Base-by-base conservation (phyloP, 2,113 vertebrate genomes). In the Plecturocebus donacophilus region DNA sequence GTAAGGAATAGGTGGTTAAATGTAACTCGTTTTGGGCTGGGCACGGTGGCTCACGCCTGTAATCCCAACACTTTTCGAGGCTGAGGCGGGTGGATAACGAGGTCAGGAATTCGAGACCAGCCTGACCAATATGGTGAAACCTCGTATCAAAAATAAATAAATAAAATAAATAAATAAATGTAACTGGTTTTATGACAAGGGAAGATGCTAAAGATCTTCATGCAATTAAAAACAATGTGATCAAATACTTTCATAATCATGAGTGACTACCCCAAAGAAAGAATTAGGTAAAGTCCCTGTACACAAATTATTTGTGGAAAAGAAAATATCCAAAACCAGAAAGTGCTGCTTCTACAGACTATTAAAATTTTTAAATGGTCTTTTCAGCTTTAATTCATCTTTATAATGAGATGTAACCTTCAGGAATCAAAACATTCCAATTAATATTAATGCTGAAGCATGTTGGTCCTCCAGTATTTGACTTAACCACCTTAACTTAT, bases 171-270 rank as follows among this genome's bases (percentile, higher is more conserved):
- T 49, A 49, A 49, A 49, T 95, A 80, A 68, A 40, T 85, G 5
- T 19, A 90, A 83, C 27, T 80, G 35, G 3, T 89, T 54, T 77
- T 68, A 47, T 56, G 70, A 77, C 5, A 90, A n/a, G 9, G 38
- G 70, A 75, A 86, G 27, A 76, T 49, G 40, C 25, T 96, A 16
- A 87, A 94, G 40, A 90, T 86, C 38, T 47, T 91, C 52, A 40
- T 86, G 19, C 11, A 96, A 58, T 86, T 90, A 86, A 70, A 95
- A 92, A 71, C 45, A 85, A 87, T 40, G 21, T 42, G 79, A 90
- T 19, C 4, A 27, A 92, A 80, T 80, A 35, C 14, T 83, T 70
- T 90, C 32, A 87, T 45, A 90, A 77, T 35, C 42, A 82, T 40
- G 38, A 71, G 12, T 47, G 58, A 87, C 30, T 27, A 2, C 16